Base-by-base conservation (phyloP, 2,797 vertebrate species). In the Manis javanica region DNA sequence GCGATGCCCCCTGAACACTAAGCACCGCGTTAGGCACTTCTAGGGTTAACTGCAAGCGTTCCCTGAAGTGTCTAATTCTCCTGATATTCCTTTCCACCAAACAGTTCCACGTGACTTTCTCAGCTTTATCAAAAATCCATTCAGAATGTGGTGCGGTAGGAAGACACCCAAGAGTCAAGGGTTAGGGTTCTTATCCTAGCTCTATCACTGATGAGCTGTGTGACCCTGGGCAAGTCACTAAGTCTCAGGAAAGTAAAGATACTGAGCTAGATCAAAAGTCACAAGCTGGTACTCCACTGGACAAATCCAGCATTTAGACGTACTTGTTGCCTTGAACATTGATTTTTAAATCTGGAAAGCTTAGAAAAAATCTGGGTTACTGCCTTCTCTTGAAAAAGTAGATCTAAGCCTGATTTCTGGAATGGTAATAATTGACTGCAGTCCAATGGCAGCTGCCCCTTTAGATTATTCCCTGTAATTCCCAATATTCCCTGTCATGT, bases 221-320 rank as follows among this genome's bases (percentile, higher is more conserved):
- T 53, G 57, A 42, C 42, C 13, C 29, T 78, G 3, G 7, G 39
- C 14, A 87, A 64, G 34, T 31, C 71, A 42, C 11, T 31, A 88
- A 19, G 14, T 71, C 23, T 93, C 42, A 57, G 49, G 23, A 91
- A 94, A 81, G 31, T 34, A 34, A 91, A 77, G 51, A 64, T 23
- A 1, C 26, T 51, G 24, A 78, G 49, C 18, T 55, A 49, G 39
- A 78, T 55, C 13, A 53, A n/a, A 26, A 21, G 14, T 21, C 87
- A 31, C 57, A 93, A 91, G 37, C n/a, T 46, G 31, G 8, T 31
- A 42, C 12, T 46, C 59, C 29, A 68, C 1, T 72, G 66, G 15
- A 71, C 46, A 97, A 96, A 87, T 42, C 29, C 18, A 81, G 51
- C 21, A 37, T 55, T 92, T 31, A 91, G 8, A 59, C 37, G 39